Conservation (phyloP, 2,797 vertebrate species). For the Acanthopagrus latus region DNA sequence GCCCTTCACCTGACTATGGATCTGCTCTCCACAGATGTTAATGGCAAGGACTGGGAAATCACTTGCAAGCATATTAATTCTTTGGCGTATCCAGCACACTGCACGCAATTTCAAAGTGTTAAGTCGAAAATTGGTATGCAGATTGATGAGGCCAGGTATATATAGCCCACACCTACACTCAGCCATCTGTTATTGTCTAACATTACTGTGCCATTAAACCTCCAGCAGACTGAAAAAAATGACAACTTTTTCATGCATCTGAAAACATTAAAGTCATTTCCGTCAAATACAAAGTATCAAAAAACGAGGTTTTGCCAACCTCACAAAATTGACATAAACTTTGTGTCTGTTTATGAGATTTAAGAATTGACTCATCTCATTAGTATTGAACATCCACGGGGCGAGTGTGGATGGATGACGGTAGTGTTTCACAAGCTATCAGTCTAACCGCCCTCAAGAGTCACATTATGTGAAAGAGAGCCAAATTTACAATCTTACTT, state of each 20-base stretch:
- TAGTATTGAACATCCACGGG: conserved; percentile 31
- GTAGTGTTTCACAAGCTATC: conserved; percentile 50
- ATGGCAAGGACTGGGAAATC: too few species aligned
- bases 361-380: conserved; percentile 35
- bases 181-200: not conserved
- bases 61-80: too few species aligned
- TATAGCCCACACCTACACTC: not conserved
- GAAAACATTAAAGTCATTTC: not conserved
- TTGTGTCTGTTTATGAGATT: conserved; percentile 12
- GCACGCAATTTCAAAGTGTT: too few species aligned
- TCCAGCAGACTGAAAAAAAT: not conserved
- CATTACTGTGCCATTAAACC: not conserved
- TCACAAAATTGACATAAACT: not conserved
- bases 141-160: not conserved
- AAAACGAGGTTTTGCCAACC: not conserved
- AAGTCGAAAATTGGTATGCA: too few species aligned
- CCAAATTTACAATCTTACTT: conserved; percentile 62
- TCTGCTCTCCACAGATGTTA: too few species aligned
- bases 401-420: conserved; percentile 37
- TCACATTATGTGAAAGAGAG: conserved; percentile 63
- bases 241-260: not conserved
- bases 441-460: conserved; percentile 64
- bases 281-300: not conserved
- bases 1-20: too few species aligned
- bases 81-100: too few species aligned